Conservation (phyloP, 30 jellyfish, hydroid and myxozoan genomes). For the Rhopilema esculentum region DNA sequence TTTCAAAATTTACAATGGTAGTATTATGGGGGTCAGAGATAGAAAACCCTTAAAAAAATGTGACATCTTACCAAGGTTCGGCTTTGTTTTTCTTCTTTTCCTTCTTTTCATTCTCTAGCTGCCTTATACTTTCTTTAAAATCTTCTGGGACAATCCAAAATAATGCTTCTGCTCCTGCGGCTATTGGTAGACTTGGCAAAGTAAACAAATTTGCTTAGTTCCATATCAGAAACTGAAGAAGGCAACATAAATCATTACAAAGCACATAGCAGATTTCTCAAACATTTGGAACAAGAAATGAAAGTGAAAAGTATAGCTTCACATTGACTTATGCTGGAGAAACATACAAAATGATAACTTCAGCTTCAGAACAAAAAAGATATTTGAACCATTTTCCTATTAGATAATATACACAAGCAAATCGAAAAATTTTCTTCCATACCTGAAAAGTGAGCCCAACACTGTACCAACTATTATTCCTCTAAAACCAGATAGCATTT, state of each 20-base stretch:
- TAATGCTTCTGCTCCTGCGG: constrained; percentile 18
- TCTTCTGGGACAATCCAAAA: constrained; percentile 49
- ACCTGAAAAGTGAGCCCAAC: constrained; percentile 86
- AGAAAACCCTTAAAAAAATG: too few relatives aligned
- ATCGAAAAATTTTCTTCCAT: not conserved
- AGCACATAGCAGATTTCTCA: not conserved
- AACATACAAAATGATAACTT: too few relatives aligned
- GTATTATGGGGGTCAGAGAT: too few relatives aligned
- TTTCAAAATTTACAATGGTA: too few relatives aligned
- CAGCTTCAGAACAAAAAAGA: too few relatives aligned
- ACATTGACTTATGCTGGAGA: too few relatives aligned
- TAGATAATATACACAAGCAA: too few relatives aligned
- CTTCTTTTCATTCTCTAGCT: constrained; percentile 16
- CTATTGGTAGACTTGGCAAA: constrained; percentile 30
- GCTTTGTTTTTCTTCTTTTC: not conserved
- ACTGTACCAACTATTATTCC: constrained; percentile 90
- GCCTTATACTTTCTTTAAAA: constrained; percentile 15
- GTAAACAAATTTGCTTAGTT: not conserved
- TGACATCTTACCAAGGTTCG: constrained; percentile 43
- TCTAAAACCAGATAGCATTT: constrained; percentile 77
- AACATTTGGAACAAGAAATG: too few relatives aligned
- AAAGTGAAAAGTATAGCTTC: too few relatives aligned
- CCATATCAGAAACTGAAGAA: not conserved
- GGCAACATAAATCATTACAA: too few relatives aligned
- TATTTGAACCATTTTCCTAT: too few relatives aligned